Evolutionary conservation across 2,113 vertebrate species (phyloP), one percentile per base, ranked within the genome.

Genomic region (Neolamprologus hecqui): DNA sequence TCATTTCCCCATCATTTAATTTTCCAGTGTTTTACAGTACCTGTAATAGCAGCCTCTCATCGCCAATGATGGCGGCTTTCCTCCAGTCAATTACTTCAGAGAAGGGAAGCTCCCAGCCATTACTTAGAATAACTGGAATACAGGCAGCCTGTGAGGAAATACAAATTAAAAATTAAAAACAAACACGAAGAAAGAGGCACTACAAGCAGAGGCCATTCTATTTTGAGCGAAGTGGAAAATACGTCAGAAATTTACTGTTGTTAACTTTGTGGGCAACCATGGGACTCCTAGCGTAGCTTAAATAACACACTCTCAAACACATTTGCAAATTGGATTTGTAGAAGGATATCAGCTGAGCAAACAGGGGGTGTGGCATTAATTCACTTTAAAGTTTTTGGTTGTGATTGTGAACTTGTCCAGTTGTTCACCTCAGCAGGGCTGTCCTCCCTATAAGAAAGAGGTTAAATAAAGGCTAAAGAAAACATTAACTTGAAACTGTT

Each of bases 41-140:
- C 96, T 97, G 96, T 21, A 97, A 79, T 31, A 97, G 93, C 87
- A 97, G 94, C 23, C 96, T 92, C 92, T 97, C 97, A 10, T 97
- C 97, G 79, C 96, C 97, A 7, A 96, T 91, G 90, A 97, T 86
- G 68, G 95, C 96, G 0, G 96, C 96, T 92, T 97, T 97, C 93
- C 93, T 96, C 96, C 97, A 97, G 95, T 97, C 95, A 87, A 97
- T 97, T 84, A 96, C 95, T 85, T 97, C 97, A 13, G 96, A 97
- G 93, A 97, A 97, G 49, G 97, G 96, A 47, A 96, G 94, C 93
- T 97, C 97, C 97, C 96, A 97, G 90, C 97, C 96, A 51, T 97
- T 97, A 65, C 96, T 97, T 82, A 97, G 92, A 19, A 97, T 95
- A n/a, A 97, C 96, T 2, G 96, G 97, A 68, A 97, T 96, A 57